Conservation (phyloP, 1,140 invertebrate genomes). For the Drosophila repletoides region DNA sequence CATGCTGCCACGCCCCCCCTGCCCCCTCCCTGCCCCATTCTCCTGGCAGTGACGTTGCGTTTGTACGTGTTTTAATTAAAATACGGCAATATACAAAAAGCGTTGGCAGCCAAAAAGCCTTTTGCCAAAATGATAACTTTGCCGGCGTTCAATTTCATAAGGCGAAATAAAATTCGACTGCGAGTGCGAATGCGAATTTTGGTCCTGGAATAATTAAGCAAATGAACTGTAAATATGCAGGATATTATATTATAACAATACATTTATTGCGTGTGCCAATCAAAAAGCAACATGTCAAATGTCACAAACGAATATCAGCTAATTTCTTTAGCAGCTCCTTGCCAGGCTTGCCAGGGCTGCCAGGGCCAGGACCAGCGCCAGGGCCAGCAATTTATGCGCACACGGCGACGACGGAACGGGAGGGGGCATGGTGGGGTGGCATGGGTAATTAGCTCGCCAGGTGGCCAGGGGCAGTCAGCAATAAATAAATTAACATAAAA, state of each 20-base stretch:
- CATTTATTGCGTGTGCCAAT: slow-evolving; percentile 64
- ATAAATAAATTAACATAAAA: slow-evolving; percentile 81
- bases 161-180: slow-evolving; percentile 7
- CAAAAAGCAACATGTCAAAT: slow-evolving; percentile 76
- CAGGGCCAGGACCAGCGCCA: too few species aligned
- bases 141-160: slow-evolving; percentile 53
- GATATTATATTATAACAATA: slow-evolving; percentile 32
- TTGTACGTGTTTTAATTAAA: slow-evolving; percentile 76
- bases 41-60: slow-evolving; percentile 4
- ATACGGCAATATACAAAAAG: slow-evolving; percentile 34
- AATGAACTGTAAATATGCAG: slow-evolving; percentile 67
- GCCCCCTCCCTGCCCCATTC: not conserved
- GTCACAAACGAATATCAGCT: slow-evolving; percentile 47
- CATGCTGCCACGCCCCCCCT: slow-evolving; percentile 26
- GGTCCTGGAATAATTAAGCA: slow-evolving; percentile 62
- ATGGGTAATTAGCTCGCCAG: slow-evolving; percentile 69
- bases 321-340: slow-evolving; percentile 22
- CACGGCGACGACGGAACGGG: slow-evolving; percentile 8
- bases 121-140: slow-evolving; percentile 57
- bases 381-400: slow-evolving; percentile 67
- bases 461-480: slow-evolving; percentile 38
- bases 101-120: not conserved
- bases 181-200: slow-evolving; percentile 1
- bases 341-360: too few species aligned
- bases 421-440: not conserved